Evolutionary conservation across 2,797 vertebrate genomes (phyloP), one percentile per base, ranked within the genome.

Genomic region (Lepilemur ruficaudatus): DNA sequence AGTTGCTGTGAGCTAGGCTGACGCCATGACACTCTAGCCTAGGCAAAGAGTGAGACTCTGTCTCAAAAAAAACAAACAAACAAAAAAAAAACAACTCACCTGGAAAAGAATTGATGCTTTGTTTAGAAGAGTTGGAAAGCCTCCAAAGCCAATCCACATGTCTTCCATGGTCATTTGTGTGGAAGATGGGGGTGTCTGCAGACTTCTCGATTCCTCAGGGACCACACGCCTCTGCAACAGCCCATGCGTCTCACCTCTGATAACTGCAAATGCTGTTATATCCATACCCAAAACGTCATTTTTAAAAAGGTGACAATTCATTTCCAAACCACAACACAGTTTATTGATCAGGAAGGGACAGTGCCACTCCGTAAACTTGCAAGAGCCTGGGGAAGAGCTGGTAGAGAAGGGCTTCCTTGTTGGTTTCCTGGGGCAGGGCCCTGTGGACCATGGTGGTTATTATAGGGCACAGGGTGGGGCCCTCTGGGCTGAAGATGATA

Each of bases 401-500:
- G 83, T 55, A 65, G 88, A 94, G 94, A 94, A 96, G 91, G 69
- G 46, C 55, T 92, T 95, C 93, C 94, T 96, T 89, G 93, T 92
- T 97, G 95, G 50, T 96, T 97, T 95, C 94, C 95, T 75, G 89
- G 69, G 96, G 92, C 83, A 76, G 83, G 79, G 80, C 83, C 93
- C 89, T 96, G 48, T 0, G 9, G 94, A 97, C 82, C 28, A 11
- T 84, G 82, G 70, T 94, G 97, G 98, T 97, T 97, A 59, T 59
- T 28, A 59, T 25, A 97, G 91, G 92, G 87, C 48, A 85, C 87
- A 63, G 80, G 97, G 96, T 89, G 93, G 95, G 88, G 85, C 79
- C 79, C 75, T 76, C 67, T 96, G 87, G 79, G 69, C 76, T 69
- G 95, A 94, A 98, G 91, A 97, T 97, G 94, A 96, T 91, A 97